These are phyloP conservation scores for Pipistrellus pipistrellus DNA, from an alignment of 2,797 vertebrate species.

Conservation along the genomic window DNA sequence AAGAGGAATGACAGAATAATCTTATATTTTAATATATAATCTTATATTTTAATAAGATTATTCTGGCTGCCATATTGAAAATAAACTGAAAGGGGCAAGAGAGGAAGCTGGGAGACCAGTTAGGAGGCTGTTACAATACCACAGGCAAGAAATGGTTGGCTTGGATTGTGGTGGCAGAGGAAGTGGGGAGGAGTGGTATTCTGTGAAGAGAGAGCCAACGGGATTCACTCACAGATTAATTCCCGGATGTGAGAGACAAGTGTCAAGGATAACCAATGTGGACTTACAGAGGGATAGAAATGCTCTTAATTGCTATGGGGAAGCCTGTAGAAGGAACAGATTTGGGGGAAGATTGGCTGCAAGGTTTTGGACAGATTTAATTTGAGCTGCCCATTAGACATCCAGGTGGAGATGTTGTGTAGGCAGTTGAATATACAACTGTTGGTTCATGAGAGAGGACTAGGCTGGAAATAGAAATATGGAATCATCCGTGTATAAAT, in stretches of 20 bases:
- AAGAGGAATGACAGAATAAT: background rate
- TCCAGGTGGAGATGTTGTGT: background rate
- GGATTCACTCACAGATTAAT: background rate
- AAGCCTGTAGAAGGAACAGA: constrained; percentile 15
- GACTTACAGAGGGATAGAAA: background rate
- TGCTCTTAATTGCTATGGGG: background rate
- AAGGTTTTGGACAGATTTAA: background rate
- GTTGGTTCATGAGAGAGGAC: background rate
- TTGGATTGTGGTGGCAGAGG: background rate
- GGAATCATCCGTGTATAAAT: background rate
- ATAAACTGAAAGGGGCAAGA: background rate
- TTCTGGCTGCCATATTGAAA: background rate
- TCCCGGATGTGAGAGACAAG: background rate
- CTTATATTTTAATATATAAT: background rate
- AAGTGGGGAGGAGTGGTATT: background rate
- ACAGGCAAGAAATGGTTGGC: background rate
- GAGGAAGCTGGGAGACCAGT: background rate
- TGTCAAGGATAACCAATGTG: background rate
- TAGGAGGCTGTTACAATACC: background rate
- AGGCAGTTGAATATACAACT: background rate
- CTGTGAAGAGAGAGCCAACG: background rate
- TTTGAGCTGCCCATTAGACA: background rate
- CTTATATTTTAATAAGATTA: background rate
- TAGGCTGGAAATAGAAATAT: background rate
- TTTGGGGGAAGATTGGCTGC: background rate